Percentiles rank a stretch among this genome's conserved stretches.
Conservation (phyloP, 2,797 vertebrate genomes). For the Pangasius larnaudii region DNA sequence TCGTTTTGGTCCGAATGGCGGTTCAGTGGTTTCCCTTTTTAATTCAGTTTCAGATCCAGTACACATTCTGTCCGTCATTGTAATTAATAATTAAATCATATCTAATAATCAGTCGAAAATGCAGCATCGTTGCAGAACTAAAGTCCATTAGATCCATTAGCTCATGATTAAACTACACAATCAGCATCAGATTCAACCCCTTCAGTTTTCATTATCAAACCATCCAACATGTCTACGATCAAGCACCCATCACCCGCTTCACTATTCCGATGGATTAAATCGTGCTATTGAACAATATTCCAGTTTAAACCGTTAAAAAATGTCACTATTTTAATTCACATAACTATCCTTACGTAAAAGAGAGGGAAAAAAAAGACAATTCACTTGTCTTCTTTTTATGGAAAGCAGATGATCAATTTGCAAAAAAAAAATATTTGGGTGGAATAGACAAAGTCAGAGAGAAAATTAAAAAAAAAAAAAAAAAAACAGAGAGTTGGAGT, state of each 20-base stretch:
- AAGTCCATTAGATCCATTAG: neutral
- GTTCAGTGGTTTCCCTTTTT: neutral
- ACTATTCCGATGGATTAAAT: neutral
- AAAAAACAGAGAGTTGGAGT: neutral
- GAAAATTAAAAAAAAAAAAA: neutral
- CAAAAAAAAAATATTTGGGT: neutral
- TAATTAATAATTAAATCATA: neutral
- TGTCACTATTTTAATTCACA: neutral
- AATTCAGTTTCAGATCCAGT: neutral
- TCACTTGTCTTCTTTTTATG: neutral
- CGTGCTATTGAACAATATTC: too few relatives aligned
- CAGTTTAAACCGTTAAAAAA: neutral
- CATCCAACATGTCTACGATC: neutral
- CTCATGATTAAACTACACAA: neutral
- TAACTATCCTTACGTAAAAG: neutral
- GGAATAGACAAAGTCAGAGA: neutral
- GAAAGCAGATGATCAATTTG: neutral
- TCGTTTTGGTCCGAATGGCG: neutral
- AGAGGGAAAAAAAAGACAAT: neutral
- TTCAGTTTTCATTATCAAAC: neutral
- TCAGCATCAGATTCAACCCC: neutral
- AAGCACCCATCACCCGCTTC: neutral
- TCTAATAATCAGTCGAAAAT: neutral
- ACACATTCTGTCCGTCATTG: neutral
- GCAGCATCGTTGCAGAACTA: neutral